Evolutionary conservation across 2,113 vertebrate species (phyloP), one percentile per base, ranked within the genome.

Genomic region (Seriola dumerili): DNA sequence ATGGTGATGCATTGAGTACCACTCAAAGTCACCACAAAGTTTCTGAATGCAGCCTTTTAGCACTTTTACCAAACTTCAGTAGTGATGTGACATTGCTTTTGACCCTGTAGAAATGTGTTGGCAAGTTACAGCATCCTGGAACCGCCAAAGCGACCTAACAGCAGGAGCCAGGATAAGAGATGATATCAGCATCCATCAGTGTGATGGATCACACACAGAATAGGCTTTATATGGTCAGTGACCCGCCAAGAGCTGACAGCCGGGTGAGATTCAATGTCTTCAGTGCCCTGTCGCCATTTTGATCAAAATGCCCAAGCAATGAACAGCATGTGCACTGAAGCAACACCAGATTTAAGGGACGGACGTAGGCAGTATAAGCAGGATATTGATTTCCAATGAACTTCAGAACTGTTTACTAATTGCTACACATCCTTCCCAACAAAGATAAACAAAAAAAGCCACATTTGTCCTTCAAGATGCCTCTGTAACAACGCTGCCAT

Each of bases 131-230:
- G 58, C 25, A 21, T 83, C 70, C 71, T 59, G 65, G 67, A 67
- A 63, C 81, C 42, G 46, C 11, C 46, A 72, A 67, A 80, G 65
- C 54, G 48, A 78, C 58, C 48, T 74, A 76, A 79, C 59, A 86
- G 75, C 68, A 32, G 66, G 36, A 71, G 84, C 83, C 87, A 86
- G 80, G 75, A 83, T 76, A 87, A 80, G 81, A 50, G 83, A 93
- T 90, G 87, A 88, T 84, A 90, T 90, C 88, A 90, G 82, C 88
- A 89, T 89, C 81, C 42, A 73, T 90, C 85, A 85, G 67, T 66
- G 81, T 81, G 86, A 88, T 78, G 66, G 78, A 89, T 88, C 76
- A 61, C 59, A 79, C 75, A 78, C 61, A 85, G 21, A 83, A 89
- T 71, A 72, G 72, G 52, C 67, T 91, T 85, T 83, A 74, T 54